Conservation (phyloP, 2,888 invertebrate species). For the Elysia crispata region DNA sequence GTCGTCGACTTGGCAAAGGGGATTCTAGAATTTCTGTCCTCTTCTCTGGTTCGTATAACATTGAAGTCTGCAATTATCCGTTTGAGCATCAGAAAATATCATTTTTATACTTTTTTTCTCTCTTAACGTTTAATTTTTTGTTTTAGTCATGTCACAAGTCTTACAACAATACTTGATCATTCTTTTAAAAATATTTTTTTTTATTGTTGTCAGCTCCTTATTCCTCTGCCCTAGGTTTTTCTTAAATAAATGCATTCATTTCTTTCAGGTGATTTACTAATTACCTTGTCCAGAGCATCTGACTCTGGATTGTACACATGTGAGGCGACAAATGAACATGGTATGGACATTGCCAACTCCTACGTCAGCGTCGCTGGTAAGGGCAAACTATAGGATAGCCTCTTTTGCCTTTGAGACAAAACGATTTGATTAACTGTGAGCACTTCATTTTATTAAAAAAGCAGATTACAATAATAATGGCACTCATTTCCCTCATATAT, state of each 20-base stretch:
- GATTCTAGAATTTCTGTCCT: constrained; percentile 65
- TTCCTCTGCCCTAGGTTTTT: background rate
- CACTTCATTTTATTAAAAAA: no score
- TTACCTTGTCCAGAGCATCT: constrained; percentile 66
- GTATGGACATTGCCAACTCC: constrained; percentile 70
- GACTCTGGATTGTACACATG: constrained; percentile 73
- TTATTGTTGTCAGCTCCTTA: no score
- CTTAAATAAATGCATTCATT: no score
- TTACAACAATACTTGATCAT: background rate
- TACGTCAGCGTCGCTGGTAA: constrained; percentile 70
- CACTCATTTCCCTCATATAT: no score
- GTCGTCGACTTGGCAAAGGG: constrained; percentile 59
- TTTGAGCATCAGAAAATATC: no score
- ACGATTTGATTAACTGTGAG: no score
- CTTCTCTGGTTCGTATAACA: constrained; percentile 62
- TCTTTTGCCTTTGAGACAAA: no score
- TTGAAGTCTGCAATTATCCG: no score
- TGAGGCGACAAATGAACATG: constrained; percentile 72
- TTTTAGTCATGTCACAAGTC: background rate
- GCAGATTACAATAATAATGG: no score
- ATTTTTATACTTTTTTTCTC: no score
- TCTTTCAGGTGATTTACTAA: constrained; percentile 69
- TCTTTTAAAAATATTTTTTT: background rate
- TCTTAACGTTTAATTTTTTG: background rate
- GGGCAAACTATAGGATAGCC: background rate